phyloP scores from a whole-genome alignment of 2,797 vertebrate genomes.

The Acipenser transmontanus region DNA sequence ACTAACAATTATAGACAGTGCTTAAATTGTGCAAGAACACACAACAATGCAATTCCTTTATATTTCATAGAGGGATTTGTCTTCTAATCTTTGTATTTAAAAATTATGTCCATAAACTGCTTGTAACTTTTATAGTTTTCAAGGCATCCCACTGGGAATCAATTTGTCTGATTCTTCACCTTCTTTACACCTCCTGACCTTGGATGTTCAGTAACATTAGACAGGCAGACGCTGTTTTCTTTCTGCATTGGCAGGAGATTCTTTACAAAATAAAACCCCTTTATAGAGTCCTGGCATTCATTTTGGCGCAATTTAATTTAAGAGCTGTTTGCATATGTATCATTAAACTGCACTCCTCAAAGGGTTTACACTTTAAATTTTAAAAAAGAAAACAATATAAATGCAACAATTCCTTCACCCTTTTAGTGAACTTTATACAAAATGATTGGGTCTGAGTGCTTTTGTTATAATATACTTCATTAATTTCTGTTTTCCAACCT shows the following conservation, averaged over 20 bases:
- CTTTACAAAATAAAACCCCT: too few species aligned
- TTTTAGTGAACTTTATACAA: constrained; percentile 18
- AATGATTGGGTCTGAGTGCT: constrained; percentile 17
- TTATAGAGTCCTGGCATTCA: too few species aligned
- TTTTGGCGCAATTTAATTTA: too few species aligned
- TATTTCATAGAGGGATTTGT: constrained; percentile 33
- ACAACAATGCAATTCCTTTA: constrained; percentile 34
- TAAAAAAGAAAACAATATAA: constrained; percentile 26
- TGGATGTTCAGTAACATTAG: constrained; percentile 28
- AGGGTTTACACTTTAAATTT: constrained; percentile 53
- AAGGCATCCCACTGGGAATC: background rate
- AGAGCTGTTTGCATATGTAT: constrained; percentile 29
- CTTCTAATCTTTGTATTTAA: constrained; percentile 23
- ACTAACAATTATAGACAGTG: constrained; percentile 49
- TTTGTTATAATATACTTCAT: constrained; percentile 20
- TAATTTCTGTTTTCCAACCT: constrained; percentile 5
- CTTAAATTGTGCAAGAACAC: constrained; percentile 61
- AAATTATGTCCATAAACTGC: constrained; percentile 21
- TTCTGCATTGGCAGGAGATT: too few species aligned
- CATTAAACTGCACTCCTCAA: constrained; percentile 53
- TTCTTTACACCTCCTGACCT: background rate
- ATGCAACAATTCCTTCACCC: constrained; percentile 16
- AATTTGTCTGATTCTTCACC: constrained; percentile 12
- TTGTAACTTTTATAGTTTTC: background rate
- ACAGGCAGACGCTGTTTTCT: background rate